Evolutionary conservation across 2,113 vertebrate species (phyloP).

Genomic region (Maccullochella peelii): DNA sequence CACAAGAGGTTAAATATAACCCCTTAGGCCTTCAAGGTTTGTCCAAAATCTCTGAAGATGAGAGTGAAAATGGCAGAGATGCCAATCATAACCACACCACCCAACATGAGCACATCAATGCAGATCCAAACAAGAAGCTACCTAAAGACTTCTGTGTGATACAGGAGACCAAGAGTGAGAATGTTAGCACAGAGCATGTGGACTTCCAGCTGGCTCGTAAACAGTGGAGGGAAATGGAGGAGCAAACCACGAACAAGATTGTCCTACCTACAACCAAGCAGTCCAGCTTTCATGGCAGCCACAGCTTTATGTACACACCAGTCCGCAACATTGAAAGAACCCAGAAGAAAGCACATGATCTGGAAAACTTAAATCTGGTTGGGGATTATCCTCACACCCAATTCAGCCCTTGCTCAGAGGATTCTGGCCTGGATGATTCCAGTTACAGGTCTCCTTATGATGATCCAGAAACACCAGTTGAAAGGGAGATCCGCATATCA

Average conservation of each 20-base stretch:
- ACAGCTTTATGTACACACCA: slow-evolving; percentile 86
- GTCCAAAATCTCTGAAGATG: slow-evolving; percentile 85
- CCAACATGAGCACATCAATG: slow-evolving; percentile 47
- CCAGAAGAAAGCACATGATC: slow-evolving; percentile 74
- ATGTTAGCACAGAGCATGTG: slow-evolving; percentile 86
- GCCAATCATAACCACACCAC: slow-evolving; percentile 55
- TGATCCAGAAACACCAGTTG: slow-evolving; percentile 81
- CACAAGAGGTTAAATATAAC: slow-evolving; percentile 79
- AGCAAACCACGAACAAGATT: slow-evolving; percentile 81
- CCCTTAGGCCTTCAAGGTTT: slow-evolving; percentile 73
- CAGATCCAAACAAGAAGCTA: slow-evolving; percentile 79
- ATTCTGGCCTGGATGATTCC: slow-evolving; percentile 84
- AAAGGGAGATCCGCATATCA: slow-evolving; percentile 82
- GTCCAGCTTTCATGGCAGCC: slow-evolving; percentile 76
- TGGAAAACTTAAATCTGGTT: slow-evolving; percentile 76
- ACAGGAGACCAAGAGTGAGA: slow-evolving; percentile 85
- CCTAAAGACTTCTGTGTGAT: slow-evolving; percentile 87
- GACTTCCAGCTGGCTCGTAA: slow-evolving; percentile 85
- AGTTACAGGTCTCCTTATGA: slow-evolving; percentile 83
- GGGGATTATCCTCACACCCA: slow-evolving; percentile 80
- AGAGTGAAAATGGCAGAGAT: slow-evolving; percentile 77
- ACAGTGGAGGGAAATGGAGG: slow-evolving; percentile 86
- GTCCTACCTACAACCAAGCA: slow-evolving; percentile 72
- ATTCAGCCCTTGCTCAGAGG: slow-evolving; percentile 86
- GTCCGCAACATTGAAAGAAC: slow-evolving; percentile 83